Evolutionary conservation across 2,888 invertebrate genomes (phyloP).

Genomic region (Leucoptera coffeella): DNA sequence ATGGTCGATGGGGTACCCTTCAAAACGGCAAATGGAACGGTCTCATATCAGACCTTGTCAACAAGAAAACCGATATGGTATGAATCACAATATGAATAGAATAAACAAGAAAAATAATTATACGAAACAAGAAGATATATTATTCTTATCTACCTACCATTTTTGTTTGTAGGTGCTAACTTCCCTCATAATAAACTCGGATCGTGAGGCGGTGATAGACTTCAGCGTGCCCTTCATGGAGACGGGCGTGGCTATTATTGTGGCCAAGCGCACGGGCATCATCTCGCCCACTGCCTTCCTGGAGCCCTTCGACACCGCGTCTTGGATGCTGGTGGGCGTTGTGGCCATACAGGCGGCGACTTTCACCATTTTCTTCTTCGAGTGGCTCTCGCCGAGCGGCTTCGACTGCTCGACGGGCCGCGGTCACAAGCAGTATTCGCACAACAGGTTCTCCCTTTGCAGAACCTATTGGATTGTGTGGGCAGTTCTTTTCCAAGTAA

Average conservation of each 20-base stretch:
- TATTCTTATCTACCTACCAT: too few relatives aligned
- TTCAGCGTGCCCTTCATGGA: constrained; percentile 96
- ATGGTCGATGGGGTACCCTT: constrained; percentile 84
- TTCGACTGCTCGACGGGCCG: constrained; percentile 77
- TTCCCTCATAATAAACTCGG: constrained; percentile 89
- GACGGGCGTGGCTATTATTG: constrained; percentile 92
- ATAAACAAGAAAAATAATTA: too few relatives aligned
- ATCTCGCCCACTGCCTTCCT: constrained; percentile 95
- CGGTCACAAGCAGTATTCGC: constrained; percentile 58
- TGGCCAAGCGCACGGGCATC: constrained; percentile 91
- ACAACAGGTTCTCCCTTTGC: constrained; percentile 90
- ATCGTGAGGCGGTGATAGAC: constrained; percentile 88
- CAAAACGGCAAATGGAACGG: constrained; percentile 96
- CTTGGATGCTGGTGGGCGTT: constrained; percentile 94
- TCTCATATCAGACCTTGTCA: constrained; percentile 84
- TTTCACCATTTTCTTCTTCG: constrained; percentile 92
- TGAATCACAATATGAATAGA: too few relatives aligned
- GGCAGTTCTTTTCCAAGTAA: constrained; percentile 96
- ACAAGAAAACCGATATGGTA: constrained; percentile 92
- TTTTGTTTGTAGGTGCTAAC: constrained; percentile 60
- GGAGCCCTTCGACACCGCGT: constrained; percentile 97
- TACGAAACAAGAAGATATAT: too few relatives aligned
- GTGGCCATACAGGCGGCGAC: constrained; percentile 95
- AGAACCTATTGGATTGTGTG: constrained; percentile 99
- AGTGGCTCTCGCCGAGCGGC: constrained; percentile 94